Base-by-base conservation (phyloP, 2,888 invertebrate species). In the Parnassius glacialis region DNA sequence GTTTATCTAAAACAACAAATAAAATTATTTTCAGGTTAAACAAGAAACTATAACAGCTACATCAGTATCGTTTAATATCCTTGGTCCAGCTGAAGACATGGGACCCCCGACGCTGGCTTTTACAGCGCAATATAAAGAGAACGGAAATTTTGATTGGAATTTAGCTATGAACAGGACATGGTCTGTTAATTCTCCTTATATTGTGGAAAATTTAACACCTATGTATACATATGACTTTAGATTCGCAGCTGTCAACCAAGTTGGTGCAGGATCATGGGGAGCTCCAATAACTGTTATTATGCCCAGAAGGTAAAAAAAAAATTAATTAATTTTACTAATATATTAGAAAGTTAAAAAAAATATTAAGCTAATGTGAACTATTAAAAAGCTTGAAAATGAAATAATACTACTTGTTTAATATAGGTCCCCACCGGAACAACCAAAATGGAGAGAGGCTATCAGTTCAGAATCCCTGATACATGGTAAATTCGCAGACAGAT, bases 221-320 rank as follows among this genome's bases (percentile, higher is more conserved):
- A 94, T 95, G 89, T 94, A 93, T 57, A 92, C 93, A 0, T 98
- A 97, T 83, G 93, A 94, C 75, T 97, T 97, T 79, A 93, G 96
- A 68, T 97, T 98, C 81, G 95, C 96, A 12, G 97, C 97, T 2
- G 92, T 94, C 62, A 98, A 97, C 84, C 95, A 95, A 73, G 97
- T 97, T 0, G 97, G 97, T 0, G 84, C 94, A 16, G 96, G 97
- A 10, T 92, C 93, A 12, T 98, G 95, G 95, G 94, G 94, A 34
- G 92, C 93, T 20, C 90, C 93, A 48, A 82, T 93, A 52, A 90
- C 92, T 3, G 94, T 95, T 70, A 93, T 93, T 25, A 97, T 97
- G 92, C 96, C 96, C 0, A 94, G 93, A 73, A 93, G 93, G 92
- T 92, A 76, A 65, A 53, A 50, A 51, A 64, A 3, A 2, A 1